These are phyloP conservation scores for Molorchus minor DNA, from an alignment of 2,888 invertebrate species.

Conservation along the genomic window DNA sequence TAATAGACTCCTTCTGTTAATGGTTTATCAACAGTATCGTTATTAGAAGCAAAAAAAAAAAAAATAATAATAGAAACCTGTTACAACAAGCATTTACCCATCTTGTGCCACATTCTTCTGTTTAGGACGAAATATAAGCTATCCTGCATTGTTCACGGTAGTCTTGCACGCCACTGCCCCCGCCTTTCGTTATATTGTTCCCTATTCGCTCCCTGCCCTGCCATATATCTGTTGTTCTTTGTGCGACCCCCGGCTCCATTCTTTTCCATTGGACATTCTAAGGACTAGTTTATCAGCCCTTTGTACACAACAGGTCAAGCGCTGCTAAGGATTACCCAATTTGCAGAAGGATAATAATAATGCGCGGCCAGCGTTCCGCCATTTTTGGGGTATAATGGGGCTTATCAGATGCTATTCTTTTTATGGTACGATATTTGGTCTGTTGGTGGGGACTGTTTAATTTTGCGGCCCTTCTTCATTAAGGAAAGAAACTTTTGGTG, in stretches of 20 bases:
- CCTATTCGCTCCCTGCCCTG: constrained; percentile 16
- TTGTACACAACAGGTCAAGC: constrained; percentile 31
- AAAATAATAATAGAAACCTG: too few species aligned
- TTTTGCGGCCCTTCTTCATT: too few species aligned
- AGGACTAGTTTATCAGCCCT: constrained; percentile 29
- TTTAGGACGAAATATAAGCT: too few species aligned
- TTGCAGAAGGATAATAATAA: constrained; percentile 30
- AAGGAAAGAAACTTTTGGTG: too few species aligned
- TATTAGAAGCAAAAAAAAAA: too few species aligned
- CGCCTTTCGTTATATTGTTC: constrained; percentile 12
- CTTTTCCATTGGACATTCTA: constrained; percentile 26
- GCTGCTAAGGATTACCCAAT: constrained; percentile 25
- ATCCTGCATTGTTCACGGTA: too few species aligned
- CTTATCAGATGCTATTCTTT: background rate
- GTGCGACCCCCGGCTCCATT: constrained; percentile 28
- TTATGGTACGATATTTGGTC: background rate
- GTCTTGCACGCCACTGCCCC: constrained; percentile 19
- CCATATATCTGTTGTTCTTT: constrained; percentile 31
- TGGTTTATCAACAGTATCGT: too few species aligned
- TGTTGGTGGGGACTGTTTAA: background rate
- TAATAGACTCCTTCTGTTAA: too few species aligned
- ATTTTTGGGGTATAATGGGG: background rate
- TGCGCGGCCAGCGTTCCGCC: constrained; percentile 9
- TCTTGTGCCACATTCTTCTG: too few species aligned
- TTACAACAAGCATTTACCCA: too few species aligned